Evolutionary conservation across 2,888 invertebrate genomes (phyloP).

Genomic region (Pammene aurita): DNA sequence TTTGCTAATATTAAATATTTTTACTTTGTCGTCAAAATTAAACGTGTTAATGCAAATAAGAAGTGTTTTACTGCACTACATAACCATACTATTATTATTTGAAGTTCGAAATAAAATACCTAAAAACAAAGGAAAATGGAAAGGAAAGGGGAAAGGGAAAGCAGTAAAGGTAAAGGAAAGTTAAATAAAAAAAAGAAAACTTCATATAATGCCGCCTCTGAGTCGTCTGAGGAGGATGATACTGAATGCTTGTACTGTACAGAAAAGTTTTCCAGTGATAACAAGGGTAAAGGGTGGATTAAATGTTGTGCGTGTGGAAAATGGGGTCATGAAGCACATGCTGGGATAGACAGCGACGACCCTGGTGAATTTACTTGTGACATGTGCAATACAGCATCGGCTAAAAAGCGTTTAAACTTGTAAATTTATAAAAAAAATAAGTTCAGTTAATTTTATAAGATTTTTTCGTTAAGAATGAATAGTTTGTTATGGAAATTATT

Average conservation of each 20-base stretch:
- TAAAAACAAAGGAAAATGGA: background rate
- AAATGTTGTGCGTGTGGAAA: constrained; percentile 4
- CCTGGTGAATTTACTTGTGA: constrained; percentile 1
- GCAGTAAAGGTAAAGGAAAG: background rate
- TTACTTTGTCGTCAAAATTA: no score
- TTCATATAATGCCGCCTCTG: background rate
- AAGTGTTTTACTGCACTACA: no score
- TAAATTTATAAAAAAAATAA: background rate
- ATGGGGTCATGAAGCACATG: constrained; percentile 1
- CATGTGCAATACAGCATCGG: background rate
- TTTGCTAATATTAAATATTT: no score
- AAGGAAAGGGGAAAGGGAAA: background rate
- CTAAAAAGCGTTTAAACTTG: background rate
- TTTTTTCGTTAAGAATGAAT: background rate
- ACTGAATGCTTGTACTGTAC: constrained; percentile 1
- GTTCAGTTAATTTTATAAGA: background rate
- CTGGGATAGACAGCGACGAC: background rate
- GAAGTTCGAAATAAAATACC: no score
- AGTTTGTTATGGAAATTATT: background rate
- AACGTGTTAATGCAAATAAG: no score
- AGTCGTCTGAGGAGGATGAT: background rate
- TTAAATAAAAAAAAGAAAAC: background rate
- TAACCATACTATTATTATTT: no score
- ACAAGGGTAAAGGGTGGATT: background rate
- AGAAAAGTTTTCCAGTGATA: background rate